Evolutionary conservation across 2,797 vertebrate species (phyloP), one percentile per base, ranked within the genome.

Genomic region (Myotis myotis): DNA sequence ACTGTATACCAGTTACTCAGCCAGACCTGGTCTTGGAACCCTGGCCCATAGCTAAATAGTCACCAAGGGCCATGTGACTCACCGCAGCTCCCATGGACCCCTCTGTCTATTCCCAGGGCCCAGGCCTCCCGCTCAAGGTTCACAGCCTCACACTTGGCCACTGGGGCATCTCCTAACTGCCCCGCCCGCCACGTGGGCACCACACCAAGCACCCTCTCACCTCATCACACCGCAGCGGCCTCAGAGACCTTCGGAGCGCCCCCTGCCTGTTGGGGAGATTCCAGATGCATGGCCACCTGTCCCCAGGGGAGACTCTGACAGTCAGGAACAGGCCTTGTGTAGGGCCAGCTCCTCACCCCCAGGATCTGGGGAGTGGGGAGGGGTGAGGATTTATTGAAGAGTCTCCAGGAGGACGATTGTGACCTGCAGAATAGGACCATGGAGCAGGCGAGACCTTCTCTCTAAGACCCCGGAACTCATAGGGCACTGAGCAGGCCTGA

Each of bases 81-180:
- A 23, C 49, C 0, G 0, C 36, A 41, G 19, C 16, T 49, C n/a
- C 60, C 16, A 17, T 0, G 12, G 51, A 86, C 2, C 5, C 0
- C 3, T 49, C 36, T 64, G 23, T 92, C 60, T 75, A 33, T 49
- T 47, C 6, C 62, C 44, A 30, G n/a, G 20, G 13, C 7, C 75
- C 30, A 38, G 28, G 55, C 5, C 20, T 33, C 75, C 38, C 23
- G 0, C 44, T 64, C 4, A 66, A 74, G 25, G 28, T 76, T 55
- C 49, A 28, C 25, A 71, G 79, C 47, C 13, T 64, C 57, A 11
- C 6, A 3, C 11, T 36, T 74, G 30, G 41, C n/a, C 64, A 8
- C 25, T 0, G 53, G 12, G 4, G 7, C 36, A 1, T 33, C 19
- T 76, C 55, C 36, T 41, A 17, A 22, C 79, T 33, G 33, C 23